Percentiles rank a stretch among this genome's conserved stretches.
phyloP scores from a whole-genome alignment of 1,140 invertebrate genomes.

The Brachionus angularis region DNA sequence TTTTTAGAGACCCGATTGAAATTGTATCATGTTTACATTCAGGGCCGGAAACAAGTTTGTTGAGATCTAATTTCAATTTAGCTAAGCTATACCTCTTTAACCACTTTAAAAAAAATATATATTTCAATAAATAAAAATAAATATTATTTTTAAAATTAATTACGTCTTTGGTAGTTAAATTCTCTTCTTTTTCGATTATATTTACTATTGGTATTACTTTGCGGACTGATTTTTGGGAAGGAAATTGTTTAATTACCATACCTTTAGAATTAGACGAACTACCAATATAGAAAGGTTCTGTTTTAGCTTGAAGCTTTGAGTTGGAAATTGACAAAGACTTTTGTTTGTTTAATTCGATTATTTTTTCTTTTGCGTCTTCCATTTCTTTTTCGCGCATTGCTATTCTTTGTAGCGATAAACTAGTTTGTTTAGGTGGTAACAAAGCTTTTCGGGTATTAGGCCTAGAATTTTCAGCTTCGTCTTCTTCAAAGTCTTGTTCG shows the following conservation, averaged over 20 bases:
- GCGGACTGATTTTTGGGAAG: constrained; percentile 49
- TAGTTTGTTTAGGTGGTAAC: constrained; percentile 47
- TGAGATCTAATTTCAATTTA: constrained; percentile 55
- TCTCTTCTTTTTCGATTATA: constrained; percentile 53
- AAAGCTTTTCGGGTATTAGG: too few relatives aligned
- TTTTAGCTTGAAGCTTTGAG: too few relatives aligned
- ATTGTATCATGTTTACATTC: constrained; percentile 55
- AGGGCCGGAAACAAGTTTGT: constrained; percentile 54
- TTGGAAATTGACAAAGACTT: constrained; percentile 10
- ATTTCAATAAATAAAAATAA: constrained; percentile 11
- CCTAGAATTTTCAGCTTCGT: constrained; percentile 1
- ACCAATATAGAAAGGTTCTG: constrained; percentile 36
- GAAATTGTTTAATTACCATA: constrained; percentile 51
- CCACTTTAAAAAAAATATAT: constrained; percentile 51
- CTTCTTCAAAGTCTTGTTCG: constrained; percentile 14
- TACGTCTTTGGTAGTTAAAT: constrained; percentile 55
- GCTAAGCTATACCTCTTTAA: constrained; percentile 53
- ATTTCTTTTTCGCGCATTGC: constrained; percentile 38
- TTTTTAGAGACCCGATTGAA: constrained; percentile 52
- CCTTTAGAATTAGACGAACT: constrained; percentile 46
- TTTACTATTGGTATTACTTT: constrained; percentile 49
- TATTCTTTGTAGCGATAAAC: constrained; percentile 45
- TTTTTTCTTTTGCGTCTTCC: constrained; percentile 24
- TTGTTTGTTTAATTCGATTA: constrained; percentile 19
- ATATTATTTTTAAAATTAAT: constrained; percentile 12